Evolutionary conservation across 2,797 vertebrate species (phyloP).

Genomic region (Mormyrus proboscirostris): DNA sequence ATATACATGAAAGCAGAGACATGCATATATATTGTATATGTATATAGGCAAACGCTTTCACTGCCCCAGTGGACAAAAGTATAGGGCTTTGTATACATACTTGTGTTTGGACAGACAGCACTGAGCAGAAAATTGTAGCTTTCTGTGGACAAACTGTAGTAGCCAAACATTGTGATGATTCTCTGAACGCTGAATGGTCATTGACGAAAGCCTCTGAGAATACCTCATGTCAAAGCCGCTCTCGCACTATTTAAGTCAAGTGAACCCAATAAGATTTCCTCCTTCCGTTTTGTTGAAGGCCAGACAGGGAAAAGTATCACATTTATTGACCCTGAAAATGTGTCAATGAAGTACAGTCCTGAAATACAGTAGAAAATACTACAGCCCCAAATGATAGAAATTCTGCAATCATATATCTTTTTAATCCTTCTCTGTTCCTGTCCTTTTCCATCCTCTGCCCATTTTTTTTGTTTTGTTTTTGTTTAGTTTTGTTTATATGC

Average conservation of each 20-base stretch:
- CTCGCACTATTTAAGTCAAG: background rate
- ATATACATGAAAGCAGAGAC: background rate
- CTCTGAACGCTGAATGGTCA: background rate
- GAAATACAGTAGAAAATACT: background rate
- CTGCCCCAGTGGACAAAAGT: background rate
- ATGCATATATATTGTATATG: background rate
- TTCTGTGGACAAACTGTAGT: background rate
- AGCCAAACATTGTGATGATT: background rate
- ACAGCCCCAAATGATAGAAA: background rate
- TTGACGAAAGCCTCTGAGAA: background rate
- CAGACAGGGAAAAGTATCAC: background rate
- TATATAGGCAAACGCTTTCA: background rate
- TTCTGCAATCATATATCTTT: background rate
- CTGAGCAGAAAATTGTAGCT: background rate
- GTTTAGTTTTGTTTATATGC: background rate
- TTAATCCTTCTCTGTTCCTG: background rate
- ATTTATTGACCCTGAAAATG: conserved; percentile 10
- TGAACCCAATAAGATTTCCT: background rate
- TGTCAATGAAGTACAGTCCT: background rate
- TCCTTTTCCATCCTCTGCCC: background rate
- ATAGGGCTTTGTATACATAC: background rate
- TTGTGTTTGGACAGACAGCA: background rate
- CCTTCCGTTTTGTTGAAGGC: background rate
- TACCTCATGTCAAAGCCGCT: background rate
- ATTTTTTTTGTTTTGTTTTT: background rate